Base-by-base conservation (phyloP, 2,797 vertebrate species). In the Danio tinwini region DNA sequence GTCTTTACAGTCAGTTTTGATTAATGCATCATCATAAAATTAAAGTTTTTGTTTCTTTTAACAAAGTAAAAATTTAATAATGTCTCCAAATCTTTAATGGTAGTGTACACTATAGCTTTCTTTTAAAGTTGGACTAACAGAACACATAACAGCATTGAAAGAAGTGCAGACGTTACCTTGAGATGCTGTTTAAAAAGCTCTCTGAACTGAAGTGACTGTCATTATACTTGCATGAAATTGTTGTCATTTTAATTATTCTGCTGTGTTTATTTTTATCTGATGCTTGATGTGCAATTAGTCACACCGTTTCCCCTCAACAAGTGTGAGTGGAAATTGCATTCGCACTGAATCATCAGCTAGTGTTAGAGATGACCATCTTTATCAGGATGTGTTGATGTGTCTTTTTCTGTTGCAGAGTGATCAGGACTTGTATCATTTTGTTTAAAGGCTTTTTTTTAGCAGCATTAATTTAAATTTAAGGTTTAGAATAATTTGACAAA, bases 251-350 rank as follows among this genome's bases (percentile, higher is more conserved):
- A 76, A 39, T 76, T 76, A 68, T 76, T 37, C 42, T 44, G 21
- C 50, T 9, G 21, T 4, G n/a, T 76, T 76, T 68, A 76, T 68
- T 76, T 58, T 58, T 68, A 76, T 76, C 63, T 63, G 39, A 8
- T 14, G 16, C 19, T 76, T 76, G 21, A 58, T 76, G 11, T 68
- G 10, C 53, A 58, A 58, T 68, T 76, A 56, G 52, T 68, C 52
- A 14, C 50, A 56, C 63, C 47, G 63, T 65, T 74, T 62, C n/a
- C 45, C 0, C 56, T 49, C 10, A 61, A 17, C 62, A 76, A 67
- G 62, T 37, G 52, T 76, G 9, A 56, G 62, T 58, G 63, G 17
- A 49, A 47, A 61, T 42, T 67, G 39, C 50, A 17, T 45, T 11
- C 50, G 67, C 19, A 61, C 40, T 47, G 40, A 76, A 67, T 76